phyloP scores from a whole-genome alignment of 2,888 invertebrate genomes.

The Limnephilus rhombicus region DNA sequence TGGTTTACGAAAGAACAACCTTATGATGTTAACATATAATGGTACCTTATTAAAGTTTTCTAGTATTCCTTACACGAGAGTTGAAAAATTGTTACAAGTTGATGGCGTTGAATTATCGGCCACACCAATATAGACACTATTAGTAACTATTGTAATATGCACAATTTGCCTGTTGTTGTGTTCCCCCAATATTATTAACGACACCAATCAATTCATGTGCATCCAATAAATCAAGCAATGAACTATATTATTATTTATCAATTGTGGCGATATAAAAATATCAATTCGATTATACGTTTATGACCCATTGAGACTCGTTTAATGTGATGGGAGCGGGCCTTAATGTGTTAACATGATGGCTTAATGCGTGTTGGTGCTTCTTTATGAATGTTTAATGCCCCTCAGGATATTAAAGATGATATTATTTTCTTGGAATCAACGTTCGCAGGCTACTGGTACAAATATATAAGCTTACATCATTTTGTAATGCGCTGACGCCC shows the following conservation, averaged over 20 bases:
- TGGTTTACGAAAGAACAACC: no score
- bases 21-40: no score
- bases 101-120: no score
- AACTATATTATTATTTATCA: neutral
- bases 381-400: conserved; percentile 18
- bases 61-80: no score
- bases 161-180: no score
- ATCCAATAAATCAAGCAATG: neutral
- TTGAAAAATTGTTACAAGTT: no score
- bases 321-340: conserved; percentile 25
- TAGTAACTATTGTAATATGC: no score
- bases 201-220: neutral
- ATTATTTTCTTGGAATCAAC: neutral
- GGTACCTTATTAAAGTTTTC: no score
- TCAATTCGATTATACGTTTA: neutral
- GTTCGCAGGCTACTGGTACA: neutral
- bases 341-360: conserved; percentile 29
- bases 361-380: conserved; percentile 7
- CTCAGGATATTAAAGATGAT: neutral
- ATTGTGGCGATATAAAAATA: conserved; percentile 17
- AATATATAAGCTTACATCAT: no score
- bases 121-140: no score
- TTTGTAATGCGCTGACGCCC: no score
- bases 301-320: conserved; percentile 14
- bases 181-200: neutral